Evolutionary conservation across 2,797 vertebrate species (phyloP).

Genomic region (Novumbra hubbsi): DNA sequence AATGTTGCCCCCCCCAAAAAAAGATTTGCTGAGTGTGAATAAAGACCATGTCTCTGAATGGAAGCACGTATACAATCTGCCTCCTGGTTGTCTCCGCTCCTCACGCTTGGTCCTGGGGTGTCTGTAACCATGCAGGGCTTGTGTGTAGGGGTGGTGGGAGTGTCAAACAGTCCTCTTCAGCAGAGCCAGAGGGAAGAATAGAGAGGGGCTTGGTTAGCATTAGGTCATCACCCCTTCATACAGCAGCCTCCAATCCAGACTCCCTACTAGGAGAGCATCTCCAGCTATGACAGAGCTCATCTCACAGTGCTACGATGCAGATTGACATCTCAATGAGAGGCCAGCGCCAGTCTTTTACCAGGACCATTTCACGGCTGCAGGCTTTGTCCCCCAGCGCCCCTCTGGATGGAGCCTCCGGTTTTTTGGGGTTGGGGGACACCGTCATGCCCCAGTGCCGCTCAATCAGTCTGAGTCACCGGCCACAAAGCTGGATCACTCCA

Average conservation of each 20-base stretch:
- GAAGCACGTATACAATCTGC: neutral
- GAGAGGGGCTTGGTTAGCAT: slow-evolving; percentile 49
- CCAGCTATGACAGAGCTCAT: slow-evolving; percentile 65
- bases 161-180: slow-evolving; percentile 47
- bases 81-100: neutral
- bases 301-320: slow-evolving; percentile 66
- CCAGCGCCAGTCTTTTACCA: slow-evolving; percentile 62
- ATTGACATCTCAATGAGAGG: slow-evolving; percentile 86
- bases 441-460: slow-evolving; percentile 73
- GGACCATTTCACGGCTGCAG: slow-evolving; percentile 67
- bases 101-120: slow-evolving; percentile 23
- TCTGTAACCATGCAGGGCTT: slow-evolving; percentile 37
- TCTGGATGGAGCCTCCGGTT: slow-evolving; percentile 43
- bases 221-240: slow-evolving; percentile 56
- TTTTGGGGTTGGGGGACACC: slow-evolving; percentile 31
- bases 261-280: slow-evolving; percentile 29
- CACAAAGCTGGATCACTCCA: slow-evolving; percentile 68
- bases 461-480: slow-evolving; percentile 65
- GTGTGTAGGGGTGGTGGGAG: slow-evolving; percentile 41
- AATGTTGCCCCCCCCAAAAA: neutral
- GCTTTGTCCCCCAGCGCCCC: slow-evolving; percentile 50
- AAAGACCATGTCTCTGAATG: neutral
- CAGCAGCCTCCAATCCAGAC: neutral
- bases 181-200: slow-evolving; percentile 30
- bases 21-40: neutral